These are phyloP conservation scores for Papilio elwesi DNA, from an alignment of 2,888 invertebrate genomes.

Conservation along the genomic window DNA sequence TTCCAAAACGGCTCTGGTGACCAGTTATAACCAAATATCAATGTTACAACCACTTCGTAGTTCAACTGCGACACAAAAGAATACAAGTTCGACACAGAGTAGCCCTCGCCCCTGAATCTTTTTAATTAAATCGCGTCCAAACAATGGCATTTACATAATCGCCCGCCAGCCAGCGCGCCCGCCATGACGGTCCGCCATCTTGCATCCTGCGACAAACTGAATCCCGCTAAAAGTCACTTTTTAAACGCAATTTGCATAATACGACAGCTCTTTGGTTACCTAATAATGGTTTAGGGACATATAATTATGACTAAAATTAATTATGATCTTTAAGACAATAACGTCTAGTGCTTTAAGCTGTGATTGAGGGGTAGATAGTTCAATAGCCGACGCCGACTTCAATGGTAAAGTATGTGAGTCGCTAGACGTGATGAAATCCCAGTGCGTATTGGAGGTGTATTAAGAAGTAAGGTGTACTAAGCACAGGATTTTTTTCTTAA, in stretches of 20 bases:
- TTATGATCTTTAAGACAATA: no score
- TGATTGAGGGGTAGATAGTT: no score
- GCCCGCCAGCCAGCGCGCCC: neutral
- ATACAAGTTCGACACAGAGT: neutral
- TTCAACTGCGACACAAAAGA: neutral
- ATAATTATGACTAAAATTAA: neutral
- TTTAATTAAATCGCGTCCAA: slow-evolving; percentile 19
- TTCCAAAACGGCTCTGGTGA: neutral
- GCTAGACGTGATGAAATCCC: no score
- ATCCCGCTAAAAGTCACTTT: slow-evolving; percentile 17
- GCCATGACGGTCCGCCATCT: slow-evolving; percentile 5
- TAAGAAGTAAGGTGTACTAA: no score
- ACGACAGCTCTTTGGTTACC: neutral
- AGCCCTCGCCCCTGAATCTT: neutral
- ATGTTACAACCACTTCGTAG: neutral
- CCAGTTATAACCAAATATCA: neutral
- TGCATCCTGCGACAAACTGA: neutral
- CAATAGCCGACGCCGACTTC: no score
- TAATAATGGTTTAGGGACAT: neutral
- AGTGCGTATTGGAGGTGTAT: no score
- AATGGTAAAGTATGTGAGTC: no score
- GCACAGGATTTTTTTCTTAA: no score
- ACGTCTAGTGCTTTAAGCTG: no score
- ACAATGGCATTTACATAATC: slow-evolving; percentile 18
- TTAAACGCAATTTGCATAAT: slow-evolving; percentile 8